Percentiles rank a stretch among this genome's conserved stretches.
Conservation (phyloP, 2,113 vertebrate genomes). For the Hiodon tergisus region DNA sequence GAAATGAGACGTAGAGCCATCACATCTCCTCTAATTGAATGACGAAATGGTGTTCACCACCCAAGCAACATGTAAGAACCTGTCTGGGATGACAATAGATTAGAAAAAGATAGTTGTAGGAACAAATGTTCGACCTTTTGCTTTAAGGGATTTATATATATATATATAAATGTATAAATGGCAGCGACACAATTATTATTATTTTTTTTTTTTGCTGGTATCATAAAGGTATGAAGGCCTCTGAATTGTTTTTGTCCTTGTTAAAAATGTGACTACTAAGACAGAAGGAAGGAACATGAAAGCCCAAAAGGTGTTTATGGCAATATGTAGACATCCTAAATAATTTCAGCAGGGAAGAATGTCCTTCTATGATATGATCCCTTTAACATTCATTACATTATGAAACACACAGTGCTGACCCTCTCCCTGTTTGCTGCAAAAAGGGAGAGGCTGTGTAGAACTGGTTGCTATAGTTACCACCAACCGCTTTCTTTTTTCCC, state of each 20-base stretch:
- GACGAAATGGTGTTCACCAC: slow-evolving; percentile 39
- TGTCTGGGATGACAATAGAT: not conserved
- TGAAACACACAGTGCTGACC: not conserved
- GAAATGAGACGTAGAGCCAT: slow-evolving; percentile 34
- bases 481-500: not conserved
- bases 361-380: not conserved
- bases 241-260: no score
- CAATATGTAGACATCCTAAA: slow-evolving; percentile 1
- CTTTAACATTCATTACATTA: not conserved
- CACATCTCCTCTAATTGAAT: slow-evolving; percentile 37
- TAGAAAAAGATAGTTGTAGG: slow-evolving; percentile 19
- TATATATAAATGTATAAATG: no score
- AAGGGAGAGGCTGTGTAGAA: not conserved
- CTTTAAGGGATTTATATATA: no score
- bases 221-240: no score
- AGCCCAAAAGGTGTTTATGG: slow-evolving; percentile 8
- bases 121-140: no score
- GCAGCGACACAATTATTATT: no score
- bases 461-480: slow-evolving; percentile 25
- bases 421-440: not conserved
- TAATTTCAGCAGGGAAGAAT: slow-evolving; percentile 11
- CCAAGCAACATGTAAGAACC: slow-evolving; percentile 19
- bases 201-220: no score
- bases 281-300: not conserved
- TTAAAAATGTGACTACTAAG: not conserved